Conservation (phyloP, 2,888 invertebrate species). For the Pristionchus arcanus region DNA sequence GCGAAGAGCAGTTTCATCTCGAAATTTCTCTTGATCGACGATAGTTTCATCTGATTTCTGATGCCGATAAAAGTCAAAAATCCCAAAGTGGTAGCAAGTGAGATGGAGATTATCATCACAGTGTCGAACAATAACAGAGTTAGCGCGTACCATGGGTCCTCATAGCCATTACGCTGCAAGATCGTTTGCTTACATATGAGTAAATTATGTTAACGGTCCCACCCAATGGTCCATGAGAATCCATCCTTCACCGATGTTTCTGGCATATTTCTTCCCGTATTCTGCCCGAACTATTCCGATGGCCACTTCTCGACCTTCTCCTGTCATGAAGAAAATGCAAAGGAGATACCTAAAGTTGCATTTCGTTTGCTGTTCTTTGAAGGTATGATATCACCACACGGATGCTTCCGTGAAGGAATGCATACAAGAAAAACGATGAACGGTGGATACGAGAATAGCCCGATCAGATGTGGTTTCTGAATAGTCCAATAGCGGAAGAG, state of each 20-base stretch:
- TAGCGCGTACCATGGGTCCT: not conserved
- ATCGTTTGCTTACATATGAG: not conserved
- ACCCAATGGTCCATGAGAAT: slow-evolving; percentile 1
- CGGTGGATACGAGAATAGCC: not conserved
- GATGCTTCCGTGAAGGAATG: not conserved
- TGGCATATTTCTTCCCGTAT: not conserved
- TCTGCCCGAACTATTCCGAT: not conserved
- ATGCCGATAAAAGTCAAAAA: not conserved
- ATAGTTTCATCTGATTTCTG: not conserved
- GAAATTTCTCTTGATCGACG: not conserved
- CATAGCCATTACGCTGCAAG: not conserved
- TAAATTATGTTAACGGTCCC: no score
- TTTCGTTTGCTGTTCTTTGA: no score
- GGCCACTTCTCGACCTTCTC: not conserved
- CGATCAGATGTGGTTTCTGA: not conserved
- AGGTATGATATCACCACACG: not conserved
- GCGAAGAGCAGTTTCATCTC: not conserved
- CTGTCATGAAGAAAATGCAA: not conserved
- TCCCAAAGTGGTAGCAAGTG: not conserved
- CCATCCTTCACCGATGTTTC: not conserved
- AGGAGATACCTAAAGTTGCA: not conserved
- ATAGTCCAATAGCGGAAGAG: not conserved
- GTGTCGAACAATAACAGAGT: not conserved
- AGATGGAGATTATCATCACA: not conserved
- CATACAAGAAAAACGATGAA: not conserved